Base-by-base conservation (phyloP, 1,140 invertebrate species). In the Ptiloglossa arizonensis region DNA sequence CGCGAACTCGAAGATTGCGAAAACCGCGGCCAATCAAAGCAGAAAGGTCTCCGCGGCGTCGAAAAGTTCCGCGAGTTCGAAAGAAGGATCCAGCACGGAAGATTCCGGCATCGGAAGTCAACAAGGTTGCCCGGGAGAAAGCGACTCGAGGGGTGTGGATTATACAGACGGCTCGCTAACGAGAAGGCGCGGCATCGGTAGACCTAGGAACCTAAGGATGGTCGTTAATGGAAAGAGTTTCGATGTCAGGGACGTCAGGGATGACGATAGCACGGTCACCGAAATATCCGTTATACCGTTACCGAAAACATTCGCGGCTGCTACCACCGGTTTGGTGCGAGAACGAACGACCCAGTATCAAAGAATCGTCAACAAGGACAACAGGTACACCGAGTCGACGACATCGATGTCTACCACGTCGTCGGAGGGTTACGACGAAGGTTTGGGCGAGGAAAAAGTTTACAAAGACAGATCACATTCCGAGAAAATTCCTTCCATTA, bases 1-100 rank as follows among this genome's bases (percentile, higher is more conserved):
- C 69, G 90, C 94, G 0, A 92, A 91, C 70, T 88, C 91, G 4
- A 96, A 96, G 90, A 93, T 93, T 13, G 95, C 95, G 38, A 97
- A 97, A 91, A 96, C 96, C 77, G 94, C 93, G 5, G 94, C 93
- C 0, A 96, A 96, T 79, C 95, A 94, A 62, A 94, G 91, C 35
- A 91, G 92, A 29, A 94, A 93, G 73, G 90, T 92, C 5, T 90
- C 91, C 0, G 87, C 87, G 5, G 82, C 83, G 17, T 81, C 88
- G 22, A 88, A 88, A 46, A 85, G 86, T 0, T 88, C 87, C 0
- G 75, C 87, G 11, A 89, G 90, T 68, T 93, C 93, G 0, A 93
- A 94, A 54, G 93, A 93, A 13, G 93, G 89, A 73, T 94, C 90
- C 24, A 92, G 88, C 48, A 95, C 92, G 64, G 95, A 91, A 46